Evolutionary conservation across 2,888 invertebrate genomes (phyloP), one percentile per base, ranked within the genome.

Genomic region (Drosophila lacicola): DNA sequence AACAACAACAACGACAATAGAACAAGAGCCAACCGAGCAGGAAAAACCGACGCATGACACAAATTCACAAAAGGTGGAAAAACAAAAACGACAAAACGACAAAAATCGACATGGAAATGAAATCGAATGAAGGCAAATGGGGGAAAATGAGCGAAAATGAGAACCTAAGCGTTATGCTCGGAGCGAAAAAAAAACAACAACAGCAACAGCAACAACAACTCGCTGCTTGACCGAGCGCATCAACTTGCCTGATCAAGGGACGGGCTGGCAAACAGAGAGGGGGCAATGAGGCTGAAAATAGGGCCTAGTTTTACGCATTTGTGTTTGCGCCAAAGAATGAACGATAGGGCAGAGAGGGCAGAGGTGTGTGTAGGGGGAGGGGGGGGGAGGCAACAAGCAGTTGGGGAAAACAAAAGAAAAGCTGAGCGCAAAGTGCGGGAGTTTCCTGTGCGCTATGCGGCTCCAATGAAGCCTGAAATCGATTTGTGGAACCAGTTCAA

Each of bases 381-480:
- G 6, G 19, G 21, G 19, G 13, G 21, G 6, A 11, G 21, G 19
- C 13, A 19, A 34, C n/a, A 41, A n/a, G 47, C 11, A n/a, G 10
- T 25, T n/a, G 47, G 25, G 44, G 17, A 54, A 65, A 51, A 81
- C 70, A 81, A 82, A 70, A 57, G 60, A 61, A 68, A 75, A 73
- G 66, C 83, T 29, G 29, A 64, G 51, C 55, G 66, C 79, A 54
- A 67, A 76, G 77, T 70, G 86, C 88, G 86, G 81, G 74, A 90
- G 90, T 86, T 86, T 86, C 86, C 86, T 86, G 85, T 90, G 71
- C 66, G 63, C 78, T 79, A 60, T 78, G 68, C 57, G 70, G 62
- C 57, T 58, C 88, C 83, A 90, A 81, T 90, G 90, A 88, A 90
- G 90, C 90, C 90, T 91, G 90, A 90, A 90, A 90, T 90, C 90